Conservation (phyloP, 2,797 vertebrate genomes). For the Gallinago nigripennis region DNA sequence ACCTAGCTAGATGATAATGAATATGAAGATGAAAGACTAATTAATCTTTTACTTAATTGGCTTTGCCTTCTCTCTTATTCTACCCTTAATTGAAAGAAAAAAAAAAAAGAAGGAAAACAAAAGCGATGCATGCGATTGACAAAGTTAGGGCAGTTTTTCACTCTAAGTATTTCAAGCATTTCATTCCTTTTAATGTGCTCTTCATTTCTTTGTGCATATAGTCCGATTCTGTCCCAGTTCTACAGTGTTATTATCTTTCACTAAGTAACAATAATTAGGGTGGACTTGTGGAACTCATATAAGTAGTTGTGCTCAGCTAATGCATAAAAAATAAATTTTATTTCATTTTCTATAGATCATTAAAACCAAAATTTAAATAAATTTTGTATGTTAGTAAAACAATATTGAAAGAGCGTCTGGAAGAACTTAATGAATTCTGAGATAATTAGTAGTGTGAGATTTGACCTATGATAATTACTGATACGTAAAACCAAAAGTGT, state of each 20-base stretch:
- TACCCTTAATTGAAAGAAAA: not conserved
- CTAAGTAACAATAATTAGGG: not conserved
- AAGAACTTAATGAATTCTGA: not conserved
- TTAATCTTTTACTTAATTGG: not conserved
- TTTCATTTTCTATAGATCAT: not conserved
- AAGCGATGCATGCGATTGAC: not conserved
- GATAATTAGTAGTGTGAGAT: not conserved
- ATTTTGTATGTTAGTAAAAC: not conserved
- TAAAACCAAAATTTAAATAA: not conserved
- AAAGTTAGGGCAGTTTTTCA: not conserved
- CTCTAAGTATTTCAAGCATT: not conserved
- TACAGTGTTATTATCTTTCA: not conserved
- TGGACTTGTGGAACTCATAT: not conserved
- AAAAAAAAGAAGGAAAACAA: accelerated
- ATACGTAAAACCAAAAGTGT: not conserved
- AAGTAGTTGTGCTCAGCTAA: not conserved
- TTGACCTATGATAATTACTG: not conserved
- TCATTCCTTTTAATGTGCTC: not conserved
- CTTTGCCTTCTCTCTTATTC: not conserved
- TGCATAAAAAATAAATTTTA: accelerated
- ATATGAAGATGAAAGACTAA: not conserved
- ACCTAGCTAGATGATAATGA: not conserved
- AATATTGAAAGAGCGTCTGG: not conserved
- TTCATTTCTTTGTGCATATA: not conserved
- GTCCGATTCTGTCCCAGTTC: not conserved